phyloP scores from a whole-genome alignment of 2,113 vertebrate genomes.

The Mus pahari region DNA sequence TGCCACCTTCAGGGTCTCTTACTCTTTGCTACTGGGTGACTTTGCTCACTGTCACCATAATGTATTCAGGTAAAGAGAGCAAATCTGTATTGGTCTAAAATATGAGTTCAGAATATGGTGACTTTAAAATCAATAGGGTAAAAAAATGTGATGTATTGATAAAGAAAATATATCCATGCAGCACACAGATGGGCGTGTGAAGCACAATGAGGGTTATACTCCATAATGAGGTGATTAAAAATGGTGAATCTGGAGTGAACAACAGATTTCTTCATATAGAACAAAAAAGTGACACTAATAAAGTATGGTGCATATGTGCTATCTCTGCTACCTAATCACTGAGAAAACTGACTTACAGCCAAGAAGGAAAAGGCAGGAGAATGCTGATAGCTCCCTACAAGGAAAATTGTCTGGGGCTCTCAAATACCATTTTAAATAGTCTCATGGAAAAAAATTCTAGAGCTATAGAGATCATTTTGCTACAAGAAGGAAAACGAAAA shows the following conservation, averaged over 20 bases:
- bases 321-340: neutral
- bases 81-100: neutral
- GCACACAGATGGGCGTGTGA: too few species aligned
- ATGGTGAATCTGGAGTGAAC: neutral
- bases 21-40: neutral
- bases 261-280: neutral
- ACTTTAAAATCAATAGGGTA: neutral
- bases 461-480: neutral
- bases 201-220: neutral
- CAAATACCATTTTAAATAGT: neutral
- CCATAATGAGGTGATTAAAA: neutral
- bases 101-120: neutral
- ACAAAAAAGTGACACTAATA: neutral
- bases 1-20: neutral
- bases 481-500: neutral
- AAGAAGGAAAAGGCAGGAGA: neutral
- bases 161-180: neutral
- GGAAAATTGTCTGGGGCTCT: fast-evolving
- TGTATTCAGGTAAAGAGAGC: neutral
- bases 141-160: neutral
- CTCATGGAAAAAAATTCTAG: neutral
- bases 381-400: neutral
- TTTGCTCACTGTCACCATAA: neutral
- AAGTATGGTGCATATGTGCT: fast-evolving
- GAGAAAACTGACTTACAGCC: neutral